Evolutionary conservation across 2,888 invertebrate genomes (phyloP), one percentile per base, ranked within the genome.

Genomic region (Bombylius discolor): DNA sequence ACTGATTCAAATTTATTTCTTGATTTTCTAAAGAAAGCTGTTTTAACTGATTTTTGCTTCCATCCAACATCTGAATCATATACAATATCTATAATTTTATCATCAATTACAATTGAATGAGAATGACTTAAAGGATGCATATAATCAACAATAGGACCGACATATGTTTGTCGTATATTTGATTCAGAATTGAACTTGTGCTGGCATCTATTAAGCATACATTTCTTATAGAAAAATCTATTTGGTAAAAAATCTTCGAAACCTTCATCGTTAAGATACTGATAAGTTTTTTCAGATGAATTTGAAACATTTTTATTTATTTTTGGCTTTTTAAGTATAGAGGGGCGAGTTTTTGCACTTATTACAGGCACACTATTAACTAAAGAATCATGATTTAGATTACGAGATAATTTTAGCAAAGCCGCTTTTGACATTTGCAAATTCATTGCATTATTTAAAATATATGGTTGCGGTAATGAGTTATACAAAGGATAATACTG

Each of bases 11-110:
- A 11, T 11, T 11, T 11, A 42, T 42, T 42, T 42, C 34, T 53
- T 11, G 47, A 53, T 34, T 31, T 49, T 13, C 48, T 55, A 33
- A 55, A 57, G 47, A 60, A 50, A 13, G 53, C 57, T 9, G 51
- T 59, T 13, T 52, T 49, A n/a, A 58, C 60, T 39, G 58, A 59
- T 44, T 72, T 72, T 12, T 74, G 66, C 3, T 72, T 70, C 75
- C 76, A 75, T 4, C 75, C 75, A 33, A 71, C 73, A 61, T 76
- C 75, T 6, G 76, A 74, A 63, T 76, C 75, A 47, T 75, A 76
- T 47, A 72, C 73, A 47, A 76, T 73, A 56, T 74, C 73, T 33
- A 74, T 71, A 49, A 74, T 72, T 62, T 73, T 71, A 60, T 74
- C 73, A 52, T 76, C 74, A 11, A 72, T 74, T 31, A 74, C 73